phyloP scores from a whole-genome alignment of 2,888 invertebrate genomes.

The Tribolium freemani region DNA sequence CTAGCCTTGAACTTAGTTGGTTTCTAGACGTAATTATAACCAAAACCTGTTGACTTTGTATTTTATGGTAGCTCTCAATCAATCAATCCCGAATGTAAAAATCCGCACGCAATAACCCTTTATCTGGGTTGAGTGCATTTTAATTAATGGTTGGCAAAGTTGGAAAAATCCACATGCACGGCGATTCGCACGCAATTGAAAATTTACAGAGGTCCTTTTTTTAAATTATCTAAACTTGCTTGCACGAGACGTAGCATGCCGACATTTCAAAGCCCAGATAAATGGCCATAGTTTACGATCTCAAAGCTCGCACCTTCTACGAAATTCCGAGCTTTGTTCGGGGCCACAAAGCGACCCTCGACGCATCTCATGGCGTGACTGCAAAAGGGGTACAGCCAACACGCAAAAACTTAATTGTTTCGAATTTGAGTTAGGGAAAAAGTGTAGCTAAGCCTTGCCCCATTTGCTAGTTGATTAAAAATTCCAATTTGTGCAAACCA shows the following conservation, averaged over 20 bases:
- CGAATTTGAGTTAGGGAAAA: background rate
- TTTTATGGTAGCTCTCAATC: background rate
- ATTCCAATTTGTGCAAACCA: conserved; percentile 10
- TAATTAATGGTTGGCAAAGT: conserved; percentile 24
- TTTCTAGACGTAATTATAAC: background rate
- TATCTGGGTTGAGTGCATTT: conserved; percentile 23
- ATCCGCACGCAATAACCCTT: background rate
- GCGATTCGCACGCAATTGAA: conserved; percentile 37
- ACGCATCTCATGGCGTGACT: conserved; percentile 15
- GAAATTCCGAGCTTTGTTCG: conserved; percentile 17
- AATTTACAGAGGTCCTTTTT: conserved; percentile 38
- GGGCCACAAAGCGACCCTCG: background rate
- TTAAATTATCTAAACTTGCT: conserved; percentile 30
- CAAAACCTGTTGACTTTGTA: background rate
- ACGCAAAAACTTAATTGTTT: background rate
- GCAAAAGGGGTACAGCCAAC: background rate
- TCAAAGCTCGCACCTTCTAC: conserved; percentile 17
- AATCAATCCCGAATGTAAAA: background rate
- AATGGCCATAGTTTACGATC: conserved; percentile 29
- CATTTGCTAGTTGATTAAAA: background rate
- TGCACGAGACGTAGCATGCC: conserved; percentile 31
- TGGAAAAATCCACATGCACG: conserved; percentile 23
- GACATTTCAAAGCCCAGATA: conserved; percentile 23
- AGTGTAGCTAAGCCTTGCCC: background rate
- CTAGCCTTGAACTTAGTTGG: conserved; percentile 25